Evolutionary conservation across 2,113 vertebrate genomes (phyloP).

Genomic region (Accipiter virgatus): DNA sequence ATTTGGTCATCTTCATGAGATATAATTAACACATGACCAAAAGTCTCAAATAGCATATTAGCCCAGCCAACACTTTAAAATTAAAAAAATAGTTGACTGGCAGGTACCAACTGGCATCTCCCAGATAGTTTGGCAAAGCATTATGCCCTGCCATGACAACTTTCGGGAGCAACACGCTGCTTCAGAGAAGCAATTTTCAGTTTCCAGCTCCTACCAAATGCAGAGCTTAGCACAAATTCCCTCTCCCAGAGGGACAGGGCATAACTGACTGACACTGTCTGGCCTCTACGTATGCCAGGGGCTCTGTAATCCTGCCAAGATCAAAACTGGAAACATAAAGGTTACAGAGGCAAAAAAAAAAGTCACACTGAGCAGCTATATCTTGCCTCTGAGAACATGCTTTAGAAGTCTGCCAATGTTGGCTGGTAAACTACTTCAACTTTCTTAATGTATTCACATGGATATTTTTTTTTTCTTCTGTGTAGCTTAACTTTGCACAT

Average conservation of each 20-base stretch:
- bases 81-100: background rate
- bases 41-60: background rate
- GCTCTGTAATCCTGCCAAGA: background rate
- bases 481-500: background rate
- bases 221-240: background rate
- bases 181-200: background rate
- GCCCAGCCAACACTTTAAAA: background rate
- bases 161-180: background rate
- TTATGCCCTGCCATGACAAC: background rate
- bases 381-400: background rate
- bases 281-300: background rate
- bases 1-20: background rate
- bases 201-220: background rate
- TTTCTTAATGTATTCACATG: background rate
- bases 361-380: background rate
- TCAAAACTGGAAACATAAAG: conserved; percentile 5
- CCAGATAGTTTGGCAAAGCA: background rate
- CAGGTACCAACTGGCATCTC: conserved; percentile 31
- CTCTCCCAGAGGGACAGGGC: background rate
- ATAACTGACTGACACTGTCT: background rate
- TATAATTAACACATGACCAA: background rate
- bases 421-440: background rate
- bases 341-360: background rate
- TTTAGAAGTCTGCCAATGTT: background rate
- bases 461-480: background rate